A percentile compares a stretch with the other conserved stretches of the same genome.
Evolutionary conservation across 2,113 vertebrate genomes (phyloP).

Genomic region (Chaetodon auriga): DNA sequence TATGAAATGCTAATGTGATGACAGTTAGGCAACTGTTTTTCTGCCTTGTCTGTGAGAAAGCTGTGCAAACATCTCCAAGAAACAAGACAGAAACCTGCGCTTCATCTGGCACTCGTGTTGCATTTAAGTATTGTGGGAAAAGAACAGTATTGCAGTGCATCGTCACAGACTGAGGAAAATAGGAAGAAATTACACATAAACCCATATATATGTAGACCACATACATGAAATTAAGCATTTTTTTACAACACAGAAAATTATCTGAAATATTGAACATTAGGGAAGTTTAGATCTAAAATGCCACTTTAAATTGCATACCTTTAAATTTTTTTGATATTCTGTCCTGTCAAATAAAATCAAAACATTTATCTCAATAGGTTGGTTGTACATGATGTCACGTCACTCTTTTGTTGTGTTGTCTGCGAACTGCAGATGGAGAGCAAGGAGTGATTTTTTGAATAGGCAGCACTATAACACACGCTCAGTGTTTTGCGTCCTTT

Average conservation of each 20-base stretch:
- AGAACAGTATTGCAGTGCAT: not conserved
- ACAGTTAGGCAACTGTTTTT: not conserved
- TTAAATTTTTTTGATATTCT: not conserved
- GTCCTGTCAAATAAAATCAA: not conserved
- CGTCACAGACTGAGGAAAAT: not conserved
- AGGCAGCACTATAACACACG: no score
- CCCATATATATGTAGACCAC: not conserved
- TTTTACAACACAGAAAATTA: not conserved
- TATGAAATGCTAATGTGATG: not conserved
- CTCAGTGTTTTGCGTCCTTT: no score
- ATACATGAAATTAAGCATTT: not conserved
- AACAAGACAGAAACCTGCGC: constrained; percentile 38
- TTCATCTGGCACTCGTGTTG: constrained; percentile 44
- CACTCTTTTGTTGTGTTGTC: no score
- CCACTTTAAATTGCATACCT: no score
- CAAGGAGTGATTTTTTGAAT: no score
- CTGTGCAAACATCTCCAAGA: constrained; percentile 36
- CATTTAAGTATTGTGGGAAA: constrained; percentile 51
- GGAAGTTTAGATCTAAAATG: not conserved
- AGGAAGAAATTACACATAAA: not conserved
- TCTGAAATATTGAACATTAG: not conserved
- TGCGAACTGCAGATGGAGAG: no score
- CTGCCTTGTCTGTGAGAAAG: not conserved
- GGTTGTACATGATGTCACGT: no score
- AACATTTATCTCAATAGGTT: no score